A percentile compares a stretch with the other conserved stretches of the same genome.
These are phyloP conservation scores for Cerceris rybyensis DNA, from an alignment of 2,888 invertebrate species.

Conservation along the genomic window DNA sequence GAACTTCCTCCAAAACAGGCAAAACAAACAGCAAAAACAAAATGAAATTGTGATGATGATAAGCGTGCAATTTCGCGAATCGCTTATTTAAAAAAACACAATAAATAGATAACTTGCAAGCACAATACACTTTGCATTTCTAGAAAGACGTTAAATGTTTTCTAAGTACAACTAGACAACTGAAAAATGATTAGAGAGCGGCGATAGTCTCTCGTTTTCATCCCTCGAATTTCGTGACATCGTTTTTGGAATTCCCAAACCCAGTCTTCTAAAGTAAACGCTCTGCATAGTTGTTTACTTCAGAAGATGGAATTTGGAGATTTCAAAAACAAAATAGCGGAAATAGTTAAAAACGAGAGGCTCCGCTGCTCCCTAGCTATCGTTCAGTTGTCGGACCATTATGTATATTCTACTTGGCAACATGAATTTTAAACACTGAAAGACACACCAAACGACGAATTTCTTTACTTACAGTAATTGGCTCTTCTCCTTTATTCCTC, in stretches of 20 bases:
- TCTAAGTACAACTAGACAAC: not conserved
- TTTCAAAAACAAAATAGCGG: no score
- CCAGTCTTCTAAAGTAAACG: no score
- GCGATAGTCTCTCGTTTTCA: no score
- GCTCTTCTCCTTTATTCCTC: slow-evolving; percentile 84
- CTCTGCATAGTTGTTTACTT: no score
- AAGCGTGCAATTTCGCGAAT: slow-evolving; percentile 49
- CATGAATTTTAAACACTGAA: not conserved
- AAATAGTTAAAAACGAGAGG: no score
- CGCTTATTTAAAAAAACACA: slow-evolving; percentile 19
- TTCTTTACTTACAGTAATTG: slow-evolving; percentile 84
- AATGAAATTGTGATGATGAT: slow-evolving; percentile 46
- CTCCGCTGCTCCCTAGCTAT: no score
- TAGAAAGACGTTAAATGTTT: not conserved
- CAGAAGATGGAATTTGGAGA: no score
- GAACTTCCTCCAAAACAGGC: not conserved
- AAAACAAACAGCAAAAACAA: slow-evolving; percentile 29
- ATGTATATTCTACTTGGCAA: not conserved
- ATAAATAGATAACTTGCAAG: not conserved
- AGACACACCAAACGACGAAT: not conserved
- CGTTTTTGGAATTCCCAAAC: no score
- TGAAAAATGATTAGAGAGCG: no score
- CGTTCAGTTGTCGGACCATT: no score
- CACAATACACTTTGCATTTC: slow-evolving; percentile 15
- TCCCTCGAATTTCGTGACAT: no score